Evolutionary conservation across 2,797 vertebrate genomes (phyloP), one percentile per base, ranked within the genome.

Genomic region (Xiphophorus birchmanni): DNA sequence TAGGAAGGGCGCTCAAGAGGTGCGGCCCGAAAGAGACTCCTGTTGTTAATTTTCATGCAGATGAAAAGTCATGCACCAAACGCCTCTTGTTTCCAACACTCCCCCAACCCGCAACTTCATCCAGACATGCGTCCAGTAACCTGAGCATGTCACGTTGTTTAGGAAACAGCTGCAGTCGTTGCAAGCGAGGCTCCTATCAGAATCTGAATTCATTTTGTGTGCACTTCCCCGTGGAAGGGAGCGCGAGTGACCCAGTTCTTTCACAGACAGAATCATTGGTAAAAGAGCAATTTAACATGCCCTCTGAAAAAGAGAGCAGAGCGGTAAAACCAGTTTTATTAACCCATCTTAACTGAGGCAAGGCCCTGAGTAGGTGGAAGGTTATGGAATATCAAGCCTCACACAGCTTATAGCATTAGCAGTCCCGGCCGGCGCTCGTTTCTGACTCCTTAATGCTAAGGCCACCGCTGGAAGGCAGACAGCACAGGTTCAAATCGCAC

Each of bases 191-290:
- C 86, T 88, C 71, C 85, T 90, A 84, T 91, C 90, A 88, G 84
- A 83, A 83, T 77, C 86, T 37, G 84, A 87, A 89, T 91, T 88
- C 81, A 80, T 87, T 86, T 91, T 84, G 81, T 88, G 83, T 87
- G 86, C 82, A 71, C 87, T 77, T 78, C 81, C 71, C 86, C 74
- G 83, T 80, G 84, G 86, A 91, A 84, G 83, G 85, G 84, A 88
- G 80, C 58, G 82, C 90, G 88, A 87, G 83, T 92, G 94, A 95
- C 94, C 93, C 88, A 95, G 90, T 93, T 93, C 90, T 92, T 93
- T 93, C 91, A 93, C 76, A 58, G 80, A 85, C 92, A 90, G 86
- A 93, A 87, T 89, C 80, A 80, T 90, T 45, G 71, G 79, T 45
- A 88, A 89, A 89, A 89, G 84, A 93, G 85, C 89, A 82, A 92